These are phyloP conservation scores for Aphelenchoides avenae DNA, from an alignment of 1,140 invertebrate species.

Conservation along the genomic window DNA sequence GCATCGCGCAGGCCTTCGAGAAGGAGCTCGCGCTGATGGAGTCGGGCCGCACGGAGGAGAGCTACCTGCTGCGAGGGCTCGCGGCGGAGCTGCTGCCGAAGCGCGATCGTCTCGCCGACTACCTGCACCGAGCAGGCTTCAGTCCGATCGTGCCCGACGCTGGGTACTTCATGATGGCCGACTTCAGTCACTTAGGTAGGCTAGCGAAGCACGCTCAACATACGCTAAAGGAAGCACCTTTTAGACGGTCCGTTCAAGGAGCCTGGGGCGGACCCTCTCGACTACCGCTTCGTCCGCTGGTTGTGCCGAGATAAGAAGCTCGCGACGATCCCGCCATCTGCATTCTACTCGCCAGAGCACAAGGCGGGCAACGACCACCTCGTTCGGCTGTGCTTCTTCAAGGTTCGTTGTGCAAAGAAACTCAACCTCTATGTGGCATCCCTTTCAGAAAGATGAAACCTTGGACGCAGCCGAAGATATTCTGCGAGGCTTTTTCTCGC, in stretches of 20 bases:
- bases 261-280: slow-evolving; percentile 65
- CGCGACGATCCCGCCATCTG: slow-evolving; percentile 85
- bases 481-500: too few relatives aligned
- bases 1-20: slow-evolving; percentile 82
- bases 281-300: slow-evolving; percentile 91
- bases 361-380: slow-evolving; percentile 80
- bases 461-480: slow-evolving; percentile 43
- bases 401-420: slow-evolving; percentile 65
- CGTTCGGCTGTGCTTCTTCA: slow-evolving; percentile 85
- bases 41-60: slow-evolving; percentile 66
- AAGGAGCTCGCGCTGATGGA: slow-evolving; percentile 72
- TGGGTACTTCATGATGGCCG: slow-evolving; percentile 92
- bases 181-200: slow-evolving; percentile 73
- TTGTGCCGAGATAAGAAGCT: slow-evolving; percentile 86
- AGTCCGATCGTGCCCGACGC: slow-evolving; percentile 86
- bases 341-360: slow-evolving; percentile 79
- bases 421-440: slow-evolving; percentile 1
- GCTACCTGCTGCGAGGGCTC: slow-evolving; percentile 75
- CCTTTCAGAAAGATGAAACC: slow-evolving; percentile 57
- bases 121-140: slow-evolving; percentile 76
- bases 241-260: slow-evolving; percentile 45
- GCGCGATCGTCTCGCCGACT: slow-evolving; percentile 75
- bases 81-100: slow-evolving; percentile 75
- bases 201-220: too few relatives aligned
- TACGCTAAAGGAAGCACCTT: too few relatives aligned